These are phyloP conservation scores for Chrysodeixis includens DNA, from an alignment of 2,888 invertebrate species.

Conservation along the genomic window DNA sequence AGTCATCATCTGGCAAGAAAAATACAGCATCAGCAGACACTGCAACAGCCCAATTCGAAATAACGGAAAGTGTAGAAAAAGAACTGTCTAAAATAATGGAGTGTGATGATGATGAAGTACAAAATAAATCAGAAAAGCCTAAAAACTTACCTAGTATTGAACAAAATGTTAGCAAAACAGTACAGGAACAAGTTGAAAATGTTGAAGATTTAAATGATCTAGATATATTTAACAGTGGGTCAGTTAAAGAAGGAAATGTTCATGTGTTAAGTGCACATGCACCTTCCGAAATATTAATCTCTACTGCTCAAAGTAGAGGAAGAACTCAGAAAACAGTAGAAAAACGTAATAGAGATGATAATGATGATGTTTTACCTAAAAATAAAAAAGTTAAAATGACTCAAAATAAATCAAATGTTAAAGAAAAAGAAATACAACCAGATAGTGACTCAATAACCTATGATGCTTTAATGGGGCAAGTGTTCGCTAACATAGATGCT, in stretches of 20 bases:
- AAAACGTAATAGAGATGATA: conserved; percentile 71
- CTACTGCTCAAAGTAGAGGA: conserved; percentile 62
- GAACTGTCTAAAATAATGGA: conserved; percentile 78
- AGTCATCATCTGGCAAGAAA: conserved; percentile 72
- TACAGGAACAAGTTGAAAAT: conserved; percentile 48
- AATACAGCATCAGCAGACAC: conserved; percentile 84
- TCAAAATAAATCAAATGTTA: conserved; percentile 23
- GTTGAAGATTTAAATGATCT: conserved; percentile 70
- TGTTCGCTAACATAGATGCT: conserved; percentile 82
- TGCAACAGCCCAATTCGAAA: conserved; percentile 75
- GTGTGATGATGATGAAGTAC: conserved; percentile 62
- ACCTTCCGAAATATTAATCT: conserved; percentile 76
- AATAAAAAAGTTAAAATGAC: conserved; percentile 73
- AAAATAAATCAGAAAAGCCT: conserved; percentile 34
- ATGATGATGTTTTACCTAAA: conserved; percentile 58
- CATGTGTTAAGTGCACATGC: conserved; percentile 66
- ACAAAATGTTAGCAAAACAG: conserved; percentile 12
- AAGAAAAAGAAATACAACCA: conserved; percentile 44
- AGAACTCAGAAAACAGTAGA: conserved; percentile 65
- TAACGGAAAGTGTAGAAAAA: conserved; percentile 82
- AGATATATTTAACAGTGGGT: conserved; percentile 80
- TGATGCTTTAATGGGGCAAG: conserved; percentile 79
- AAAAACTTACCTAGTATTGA: conserved; percentile 32
- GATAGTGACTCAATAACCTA: conserved; percentile 78
- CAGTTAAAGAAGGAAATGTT: conserved; percentile 72